Conservation (phyloP, 2,888 invertebrate genomes). For the Poecilus cupreus region DNA sequence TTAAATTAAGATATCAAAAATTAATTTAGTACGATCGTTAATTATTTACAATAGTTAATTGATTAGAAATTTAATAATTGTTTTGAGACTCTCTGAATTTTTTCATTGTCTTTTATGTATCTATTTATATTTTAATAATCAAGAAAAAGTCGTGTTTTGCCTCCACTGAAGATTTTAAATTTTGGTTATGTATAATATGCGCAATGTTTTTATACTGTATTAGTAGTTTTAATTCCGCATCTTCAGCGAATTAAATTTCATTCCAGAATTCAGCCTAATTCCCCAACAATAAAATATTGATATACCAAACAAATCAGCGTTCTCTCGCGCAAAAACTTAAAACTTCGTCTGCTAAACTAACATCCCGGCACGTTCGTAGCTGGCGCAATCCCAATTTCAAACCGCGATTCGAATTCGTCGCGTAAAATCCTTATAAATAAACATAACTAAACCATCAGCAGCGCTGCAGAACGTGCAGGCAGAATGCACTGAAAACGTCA, state of each 20-base stretch:
- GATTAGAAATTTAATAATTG: no score
- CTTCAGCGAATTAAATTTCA: neutral
- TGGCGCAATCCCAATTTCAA: neutral
- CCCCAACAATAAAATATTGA: neutral
- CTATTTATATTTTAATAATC: no score
- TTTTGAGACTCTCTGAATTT: no score
- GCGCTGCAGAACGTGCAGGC: neutral
- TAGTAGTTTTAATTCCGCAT: neutral
- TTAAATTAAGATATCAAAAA: no score
- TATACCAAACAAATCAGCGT: neutral
- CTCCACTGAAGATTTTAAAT: no score
- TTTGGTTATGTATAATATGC: no score
- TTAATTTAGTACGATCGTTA: no score
- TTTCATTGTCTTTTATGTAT: no score
- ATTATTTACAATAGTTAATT: no score
- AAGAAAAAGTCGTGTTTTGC: no score
- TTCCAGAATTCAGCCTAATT: neutral
- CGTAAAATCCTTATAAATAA: constrained; percentile 32
- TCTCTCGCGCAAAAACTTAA: neutral
- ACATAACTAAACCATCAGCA: constrained; percentile 9
- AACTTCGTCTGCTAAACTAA: neutral
- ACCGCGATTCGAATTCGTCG: neutral
- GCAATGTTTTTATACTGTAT: neutral
- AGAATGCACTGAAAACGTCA: constrained; percentile 32
- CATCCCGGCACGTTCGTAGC: neutral